Evolutionary conservation across 2,888 invertebrate genomes (phyloP), one percentile per base, ranked within the genome.

Genomic region (Cryptus viduatorius): DNA sequence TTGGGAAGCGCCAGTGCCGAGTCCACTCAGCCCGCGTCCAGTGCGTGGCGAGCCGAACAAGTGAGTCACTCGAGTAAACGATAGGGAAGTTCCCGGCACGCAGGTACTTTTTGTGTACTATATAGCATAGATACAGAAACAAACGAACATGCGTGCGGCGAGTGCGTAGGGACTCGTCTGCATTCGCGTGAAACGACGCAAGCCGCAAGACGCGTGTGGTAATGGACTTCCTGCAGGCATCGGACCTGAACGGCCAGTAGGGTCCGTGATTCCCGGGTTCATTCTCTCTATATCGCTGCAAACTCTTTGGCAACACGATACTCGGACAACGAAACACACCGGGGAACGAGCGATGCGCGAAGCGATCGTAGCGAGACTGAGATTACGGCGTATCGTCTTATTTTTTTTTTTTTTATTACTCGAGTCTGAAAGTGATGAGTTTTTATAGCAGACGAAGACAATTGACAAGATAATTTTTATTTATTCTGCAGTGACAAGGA

Each of bases 201-300:
- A 8, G 24, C 53, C 31, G 37, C 31, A 64, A 68, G 68, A 80
- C 82, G 71, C 67, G 67, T 82, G 82, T 85, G 77, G 89, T 90
- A 87, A 89, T 89, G 89, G 85, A 90, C 90, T 91, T 91, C 91
- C 91, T 89, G 89, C 83, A 83, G 67, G 87, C 90, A 91, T 71
- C 91, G 89, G 86, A 90, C 91, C 91, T 89, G 89, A 90, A 91
- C 91, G 75, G 73, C 72, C 59, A 76, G 42, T 80, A 85, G 87
- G 88, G 88, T 88, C 85, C 75, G 87, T 88, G 86, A 89, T 89
- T 90, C 83, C 81, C 37, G 87, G 31, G 16, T 37, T 16, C 37
- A 14, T 85, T 85, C 68, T 83, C 73, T 80, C 67, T 79, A 37
- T 79, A 84, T 86, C 84, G 79, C 84, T 84, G 79, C 71, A 86